Evolutionary conservation across 2,888 invertebrate genomes (phyloP).

Genomic region (Chirona hameri): DNA sequence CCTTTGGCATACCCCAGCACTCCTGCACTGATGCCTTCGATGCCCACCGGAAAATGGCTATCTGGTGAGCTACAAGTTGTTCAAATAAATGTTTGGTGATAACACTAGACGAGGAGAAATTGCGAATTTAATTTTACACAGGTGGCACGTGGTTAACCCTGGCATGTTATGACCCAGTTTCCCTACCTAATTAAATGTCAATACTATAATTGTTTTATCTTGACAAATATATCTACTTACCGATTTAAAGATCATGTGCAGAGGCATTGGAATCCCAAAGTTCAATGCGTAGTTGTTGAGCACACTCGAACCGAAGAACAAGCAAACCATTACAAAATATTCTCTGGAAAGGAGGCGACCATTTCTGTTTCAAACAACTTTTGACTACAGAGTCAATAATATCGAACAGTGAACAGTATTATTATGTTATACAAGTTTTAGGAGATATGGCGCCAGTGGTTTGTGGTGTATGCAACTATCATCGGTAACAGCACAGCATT

Average conservation of each 20-base stretch:
- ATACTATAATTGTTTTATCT: too few species aligned
- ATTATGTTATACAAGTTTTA: neutral
- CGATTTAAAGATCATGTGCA: conserved; percentile 93
- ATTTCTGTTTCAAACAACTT: neutral
- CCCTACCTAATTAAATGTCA: too few species aligned
- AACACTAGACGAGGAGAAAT: too few species aligned
- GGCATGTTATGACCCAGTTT: too few species aligned
- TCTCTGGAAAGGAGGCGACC: conserved; percentile 51
- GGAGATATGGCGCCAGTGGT: neutral
- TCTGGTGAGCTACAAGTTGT: too few species aligned
- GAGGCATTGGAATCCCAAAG: conserved; percentile 94
- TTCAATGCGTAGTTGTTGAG: conserved; percentile 93
- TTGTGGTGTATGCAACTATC: neutral
- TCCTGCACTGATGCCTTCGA: too few species aligned
- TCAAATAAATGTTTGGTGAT: too few species aligned
- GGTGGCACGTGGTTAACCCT: too few species aligned
- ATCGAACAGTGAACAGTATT: too few species aligned
- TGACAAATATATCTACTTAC: neutral
- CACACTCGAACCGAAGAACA: conserved; percentile 91
- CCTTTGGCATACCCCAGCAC: too few species aligned
- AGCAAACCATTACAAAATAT: conserved; percentile 74
- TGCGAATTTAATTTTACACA: too few species aligned
- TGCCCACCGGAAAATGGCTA: too few species aligned
- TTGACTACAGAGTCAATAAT: neutral
- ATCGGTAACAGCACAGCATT: neutral